Evolutionary conservation across 2,797 vertebrate genomes (phyloP), one percentile per base, ranked within the genome.

Genomic region (Emydoidea blandingii): DNA sequence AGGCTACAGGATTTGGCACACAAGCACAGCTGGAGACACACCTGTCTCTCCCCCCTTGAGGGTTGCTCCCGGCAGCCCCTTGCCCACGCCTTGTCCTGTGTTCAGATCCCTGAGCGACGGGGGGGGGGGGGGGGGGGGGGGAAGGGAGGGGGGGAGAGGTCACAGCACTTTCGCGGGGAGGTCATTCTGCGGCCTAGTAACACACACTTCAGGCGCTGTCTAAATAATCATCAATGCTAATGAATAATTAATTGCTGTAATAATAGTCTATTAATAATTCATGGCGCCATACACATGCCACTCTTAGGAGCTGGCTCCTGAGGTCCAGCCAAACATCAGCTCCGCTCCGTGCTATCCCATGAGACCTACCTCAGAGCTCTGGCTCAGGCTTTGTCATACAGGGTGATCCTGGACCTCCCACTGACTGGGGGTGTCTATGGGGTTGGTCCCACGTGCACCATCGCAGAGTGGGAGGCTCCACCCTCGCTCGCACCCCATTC

Each of bases 231-330:
- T 90, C 57, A 59, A 79, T 79, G 78, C 79, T 15, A 44, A 81
- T 90, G 81, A 83, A 93, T 88, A 93, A 83, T 93, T 86, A 68
- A 90, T 72, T n/a, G n/a, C 37, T 62, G 56, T 19, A 86, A 90
- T 83, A 86, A 83, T 79, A 44, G 27, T 72, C 52, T 72, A 90
- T 90, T 79, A 93, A 83, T 86, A 83, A 93, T 89, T 87, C 65
- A 90, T 14, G 7, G 15, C 3, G 29, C 44, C 56, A 49, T 21
- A 81, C 50, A 34, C 86, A 78, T 85, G 86, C 47, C 25, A 81
- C 57, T 86, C 37, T 12, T 52, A 79, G 37, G 72, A 15, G 72
- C 44, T 47, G 7, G 44, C 44, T 27, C 23, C 27, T 14, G 85
- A 29, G 41, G 25, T 15, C 44, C 74, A 49, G 27, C 74, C 54